Base-by-base conservation (phyloP, 1,140 invertebrate genomes). In the Musca domestica region DNA sequence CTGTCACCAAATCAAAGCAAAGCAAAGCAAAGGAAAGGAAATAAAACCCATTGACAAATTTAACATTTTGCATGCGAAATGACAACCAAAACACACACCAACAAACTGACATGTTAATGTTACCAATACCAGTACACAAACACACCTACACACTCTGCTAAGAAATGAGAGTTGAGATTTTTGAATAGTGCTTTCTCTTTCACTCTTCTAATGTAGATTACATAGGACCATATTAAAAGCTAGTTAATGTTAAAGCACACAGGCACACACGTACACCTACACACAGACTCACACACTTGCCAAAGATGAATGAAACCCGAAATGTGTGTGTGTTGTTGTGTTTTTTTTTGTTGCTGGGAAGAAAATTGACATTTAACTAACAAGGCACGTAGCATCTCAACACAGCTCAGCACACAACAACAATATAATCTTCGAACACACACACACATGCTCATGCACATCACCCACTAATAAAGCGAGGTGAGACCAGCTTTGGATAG, bases 331-430 rank as follows among this genome's bases (percentile, higher is more conserved):
- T 23, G n/a, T n/a, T n/a, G n/a, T n/a, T n/a, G n/a, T n/a, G n/a
- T n/a, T 5, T 41, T 41, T 41, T 41, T 5, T 41, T 41, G 34
- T 12, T 30, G 3, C 9, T 30, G 27, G 34, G n/a, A n/a, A 41
- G 34, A 41, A 41, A 41, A 41, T 41, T 41, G 34, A 30, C 27
- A 20, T 61, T 61, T 61, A 61, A 61, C 27, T 20, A 61, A 61
- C 56, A 61, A 41, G 27, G 34, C 56, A 34, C 56, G 56, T 61
- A 34, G 56, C 27, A 61, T 61, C 17, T n/a, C 25, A 41, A 61
- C 56, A 61, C 6, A 34, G 20, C 30, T n/a, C 10, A 30, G 27
- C 54, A 1, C n/a, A 52, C 19, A 27, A 30, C 23, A 30, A 58
- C 15, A 61, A 41, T 12, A 61, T 34, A 61, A 61, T 17, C 14